phyloP scores from a whole-genome alignment of 2,113 vertebrate species.

The Rhineura floridana region DNA sequence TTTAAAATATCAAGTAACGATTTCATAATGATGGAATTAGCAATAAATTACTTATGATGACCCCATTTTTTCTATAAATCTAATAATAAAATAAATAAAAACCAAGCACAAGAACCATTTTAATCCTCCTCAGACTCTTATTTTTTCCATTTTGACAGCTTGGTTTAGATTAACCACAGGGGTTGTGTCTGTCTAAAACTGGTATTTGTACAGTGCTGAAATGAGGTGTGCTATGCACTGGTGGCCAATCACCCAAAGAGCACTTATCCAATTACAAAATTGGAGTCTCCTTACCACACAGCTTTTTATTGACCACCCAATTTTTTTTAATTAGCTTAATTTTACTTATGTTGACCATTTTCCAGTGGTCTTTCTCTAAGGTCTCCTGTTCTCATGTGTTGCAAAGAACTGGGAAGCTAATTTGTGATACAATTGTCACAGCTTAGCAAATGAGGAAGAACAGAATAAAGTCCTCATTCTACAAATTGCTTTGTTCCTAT shows the following conservation, averaged over 20 bases:
- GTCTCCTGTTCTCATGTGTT: background rate
- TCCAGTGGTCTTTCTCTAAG: conserved; percentile 8
- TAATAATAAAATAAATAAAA: too few relatives aligned
- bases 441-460: background rate
- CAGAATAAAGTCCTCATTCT: background rate
- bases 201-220: background rate
- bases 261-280: background rate
- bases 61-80: conserved; percentile 10
- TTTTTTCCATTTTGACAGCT: background rate
- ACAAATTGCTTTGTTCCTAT: background rate
- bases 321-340: background rate
- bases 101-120: background rate
- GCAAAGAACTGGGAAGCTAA: background rate
- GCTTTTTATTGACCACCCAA: too few relatives aligned
- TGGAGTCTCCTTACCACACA: background rate
- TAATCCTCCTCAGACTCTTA: background rate
- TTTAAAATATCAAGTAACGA: conserved; percentile 8
- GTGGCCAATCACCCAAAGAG: background rate
- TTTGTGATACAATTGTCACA: background rate
- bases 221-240: background rate
- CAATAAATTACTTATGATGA: conserved; percentile 27
- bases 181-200: background rate
- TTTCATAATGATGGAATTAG: background rate
- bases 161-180: background rate
- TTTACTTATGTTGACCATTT: background rate